Conservation (phyloP, 1,140 invertebrate species). For the Drosophila tristis region DNA sequence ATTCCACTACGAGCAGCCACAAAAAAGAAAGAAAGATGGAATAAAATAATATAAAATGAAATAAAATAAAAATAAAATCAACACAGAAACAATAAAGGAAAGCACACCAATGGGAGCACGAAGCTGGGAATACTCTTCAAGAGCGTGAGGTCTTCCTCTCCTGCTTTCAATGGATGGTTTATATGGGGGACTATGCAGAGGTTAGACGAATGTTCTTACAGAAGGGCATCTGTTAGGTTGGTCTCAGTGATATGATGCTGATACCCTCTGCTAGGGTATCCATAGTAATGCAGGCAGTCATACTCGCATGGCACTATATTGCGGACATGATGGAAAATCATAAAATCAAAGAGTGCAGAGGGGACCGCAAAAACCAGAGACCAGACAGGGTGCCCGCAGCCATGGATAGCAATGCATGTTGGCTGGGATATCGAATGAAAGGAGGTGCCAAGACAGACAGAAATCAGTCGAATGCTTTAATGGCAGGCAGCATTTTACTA, state of each 20-base stretch:
- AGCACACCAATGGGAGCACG: rapidly evolving
- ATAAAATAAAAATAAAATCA: constrained; percentile 25
- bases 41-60: constrained; percentile 43
- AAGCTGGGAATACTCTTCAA: constrained; percentile 16
- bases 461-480: constrained; percentile 36
- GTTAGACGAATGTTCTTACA: neutral
- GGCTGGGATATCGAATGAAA: neutral
- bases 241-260: too few species aligned
- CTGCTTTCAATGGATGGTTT: too few species aligned
- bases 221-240: neutral
- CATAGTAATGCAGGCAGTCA: constrained; percentile 7
- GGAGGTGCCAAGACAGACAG: constrained; percentile 23
- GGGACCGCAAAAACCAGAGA: constrained; percentile 10
- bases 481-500: constrained; percentile 23
- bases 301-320: constrained; percentile 7
- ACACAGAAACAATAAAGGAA: neutral
- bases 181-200: neutral
- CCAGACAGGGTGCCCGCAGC: neutral
- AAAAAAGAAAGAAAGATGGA: constrained; percentile 37
- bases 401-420: neutral
- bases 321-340: constrained; percentile 43
- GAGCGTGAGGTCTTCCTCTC: neutral
- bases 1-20: constrained; percentile 12
- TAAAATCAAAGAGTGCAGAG: constrained; percentile 49
- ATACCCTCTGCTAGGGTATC: constrained; percentile 8